These are phyloP conservation scores for Strongylocentrotus purpuratus DNA, from an alignment of 35 echinoderm and acorn worm genomes.

Conservation along the genomic window DNA sequence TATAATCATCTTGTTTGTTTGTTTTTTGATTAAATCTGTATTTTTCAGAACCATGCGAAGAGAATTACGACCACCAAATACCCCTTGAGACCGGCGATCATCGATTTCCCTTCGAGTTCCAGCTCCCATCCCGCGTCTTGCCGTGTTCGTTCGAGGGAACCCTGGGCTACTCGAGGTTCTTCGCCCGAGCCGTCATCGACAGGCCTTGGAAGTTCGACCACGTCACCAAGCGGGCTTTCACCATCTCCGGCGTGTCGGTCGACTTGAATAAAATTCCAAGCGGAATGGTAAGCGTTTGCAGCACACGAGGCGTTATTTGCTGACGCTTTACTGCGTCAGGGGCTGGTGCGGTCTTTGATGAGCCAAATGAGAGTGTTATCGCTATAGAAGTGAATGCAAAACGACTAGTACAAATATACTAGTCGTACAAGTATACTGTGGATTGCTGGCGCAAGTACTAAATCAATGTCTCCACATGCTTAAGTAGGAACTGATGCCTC, in stretches of 20 bases:
- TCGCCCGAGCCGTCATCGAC: constrained; percentile 79
- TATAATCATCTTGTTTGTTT: background rate
- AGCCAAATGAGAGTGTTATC: too few relatives aligned
- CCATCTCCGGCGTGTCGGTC: constrained; percentile 75
- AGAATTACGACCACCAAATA: constrained; percentile 60
- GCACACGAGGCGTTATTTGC: background rate
- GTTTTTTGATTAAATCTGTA: background rate
- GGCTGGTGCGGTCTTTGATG: too few relatives aligned
- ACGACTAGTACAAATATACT: too few relatives aligned
- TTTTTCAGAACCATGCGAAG: constrained; percentile 50
- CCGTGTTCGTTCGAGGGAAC: constrained; percentile 93
- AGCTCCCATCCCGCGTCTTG: constrained; percentile 71
- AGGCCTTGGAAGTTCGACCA: constrained; percentile 98
- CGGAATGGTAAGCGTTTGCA: constrained; percentile 65
- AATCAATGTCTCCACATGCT: too few relatives aligned
- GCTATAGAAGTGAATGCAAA: too few relatives aligned
- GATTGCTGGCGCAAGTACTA: too few relatives aligned
- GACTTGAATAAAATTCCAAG: constrained; percentile 76
- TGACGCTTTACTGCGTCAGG: too few relatives aligned
- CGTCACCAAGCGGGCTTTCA: constrained; percentile 86
- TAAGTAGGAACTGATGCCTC: too few relatives aligned
- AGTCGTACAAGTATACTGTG: too few relatives aligned
- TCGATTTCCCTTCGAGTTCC: constrained; percentile 78
- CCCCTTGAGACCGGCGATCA: constrained; percentile 60
- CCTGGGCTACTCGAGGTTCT: constrained; percentile 78